phyloP scores from a whole-genome alignment of 1,140 invertebrate species.

The Helicoverpa zea region DNA sequence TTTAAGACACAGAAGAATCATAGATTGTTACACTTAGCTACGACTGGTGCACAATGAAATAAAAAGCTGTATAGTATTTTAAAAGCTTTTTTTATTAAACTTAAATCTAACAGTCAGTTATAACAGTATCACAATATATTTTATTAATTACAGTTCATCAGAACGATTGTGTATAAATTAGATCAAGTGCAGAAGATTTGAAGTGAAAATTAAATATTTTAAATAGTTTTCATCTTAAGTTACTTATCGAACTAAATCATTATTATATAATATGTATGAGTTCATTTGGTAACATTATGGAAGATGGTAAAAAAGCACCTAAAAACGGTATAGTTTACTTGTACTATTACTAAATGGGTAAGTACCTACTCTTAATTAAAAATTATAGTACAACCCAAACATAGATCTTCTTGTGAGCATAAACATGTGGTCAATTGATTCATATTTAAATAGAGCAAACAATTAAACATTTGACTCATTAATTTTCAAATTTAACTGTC shows the following conservation, averaged over 20 bases:
- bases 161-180: not conserved
- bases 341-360: not conserved
- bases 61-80: not conserved
- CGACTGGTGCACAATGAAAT: not conserved
- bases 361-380: too few relatives aligned
- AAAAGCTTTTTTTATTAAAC: not conserved
- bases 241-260: not conserved
- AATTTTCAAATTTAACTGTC: too few relatives aligned
- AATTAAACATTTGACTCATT: too few relatives aligned
- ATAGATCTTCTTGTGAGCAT: too few relatives aligned
- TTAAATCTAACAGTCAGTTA: slow-evolving; percentile 32
- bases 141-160: not conserved
- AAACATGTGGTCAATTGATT: too few relatives aligned
- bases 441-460: too few relatives aligned
- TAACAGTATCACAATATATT: slow-evolving; percentile 28
- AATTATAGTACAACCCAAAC: too few relatives aligned
- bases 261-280: slow-evolving; percentile 10
- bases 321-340: not conserved
- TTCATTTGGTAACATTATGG: slow-evolving; percentile 18
- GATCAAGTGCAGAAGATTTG: not conserved
- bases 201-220: not conserved
- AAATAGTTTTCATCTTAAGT: not conserved
- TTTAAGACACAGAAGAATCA: too few relatives aligned
- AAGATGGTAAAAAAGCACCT: slow-evolving; percentile 1
- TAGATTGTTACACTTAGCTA: too few relatives aligned